A percentile compares a stretch with the other conserved stretches of the same genome.
These are phyloP conservation scores for Teinopalpus imperialis DNA, from an alignment of 2,888 invertebrate genomes.

Conservation along the genomic window DNA sequence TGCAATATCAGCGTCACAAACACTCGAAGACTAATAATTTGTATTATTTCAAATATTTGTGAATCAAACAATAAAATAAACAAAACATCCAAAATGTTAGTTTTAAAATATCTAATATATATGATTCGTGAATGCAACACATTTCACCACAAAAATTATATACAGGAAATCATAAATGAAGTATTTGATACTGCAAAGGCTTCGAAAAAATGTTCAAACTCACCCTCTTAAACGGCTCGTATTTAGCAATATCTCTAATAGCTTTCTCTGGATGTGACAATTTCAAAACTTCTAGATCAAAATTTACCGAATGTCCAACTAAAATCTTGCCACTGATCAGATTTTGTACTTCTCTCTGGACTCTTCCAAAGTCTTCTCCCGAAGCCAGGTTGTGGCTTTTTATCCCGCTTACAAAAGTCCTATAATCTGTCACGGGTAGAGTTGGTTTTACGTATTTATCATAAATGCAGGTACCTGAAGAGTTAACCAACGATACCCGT, in stretches of 20 bases:
- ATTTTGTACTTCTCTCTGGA: slow-evolving; percentile 13
- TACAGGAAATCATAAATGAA: too few species aligned
- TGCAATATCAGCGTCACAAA: too few species aligned
- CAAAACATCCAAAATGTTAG: too few species aligned
- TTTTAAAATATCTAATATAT: too few species aligned
- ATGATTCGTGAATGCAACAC: too few species aligned
- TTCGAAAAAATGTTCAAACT: slow-evolving; percentile 11
- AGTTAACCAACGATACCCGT: slow-evolving; percentile 28
- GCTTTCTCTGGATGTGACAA: slow-evolving; percentile 25
- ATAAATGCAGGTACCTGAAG: slow-evolving; percentile 5
- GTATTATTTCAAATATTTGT: too few species aligned
- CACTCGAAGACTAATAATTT: too few species aligned
- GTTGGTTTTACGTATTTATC: slow-evolving; percentile 29
- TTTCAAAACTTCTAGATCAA: slow-evolving; percentile 24
- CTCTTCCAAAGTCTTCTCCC: slow-evolving; percentile 15
- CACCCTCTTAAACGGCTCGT: slow-evolving; percentile 23
- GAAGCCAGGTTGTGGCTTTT: slow-evolving; percentile 9
- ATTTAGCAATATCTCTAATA: slow-evolving; percentile 24
- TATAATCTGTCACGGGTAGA: slow-evolving; percentile 25
- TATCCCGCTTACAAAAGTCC: slow-evolving; percentile 22
- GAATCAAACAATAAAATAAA: too few species aligned
- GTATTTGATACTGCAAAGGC: too few species aligned
- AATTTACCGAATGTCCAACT: slow-evolving; percentile 27
- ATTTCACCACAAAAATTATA: too few species aligned
- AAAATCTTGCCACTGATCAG: slow-evolving; percentile 22